Conservation (phyloP, 2,797 vertebrate species). For the Knipowitschia caucasica region DNA sequence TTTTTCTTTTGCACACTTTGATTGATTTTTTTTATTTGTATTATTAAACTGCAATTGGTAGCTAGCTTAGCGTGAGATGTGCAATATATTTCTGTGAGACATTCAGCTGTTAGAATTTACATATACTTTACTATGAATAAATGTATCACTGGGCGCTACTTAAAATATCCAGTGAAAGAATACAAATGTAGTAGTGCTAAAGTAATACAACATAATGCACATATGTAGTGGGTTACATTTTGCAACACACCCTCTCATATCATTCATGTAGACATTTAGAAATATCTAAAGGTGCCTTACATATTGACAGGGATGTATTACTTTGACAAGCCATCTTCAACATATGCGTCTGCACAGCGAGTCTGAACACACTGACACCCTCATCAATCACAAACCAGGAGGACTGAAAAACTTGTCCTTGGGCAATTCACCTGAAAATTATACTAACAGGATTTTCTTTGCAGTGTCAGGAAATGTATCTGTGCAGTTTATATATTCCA, state of each 20-base stretch:
- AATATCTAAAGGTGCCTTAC: not conserved
- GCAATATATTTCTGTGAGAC: too few relatives aligned
- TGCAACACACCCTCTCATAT: not conserved
- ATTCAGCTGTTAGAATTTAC: too few relatives aligned
- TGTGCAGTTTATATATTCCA: too few relatives aligned
- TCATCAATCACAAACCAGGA: slow-evolving; percentile 28
- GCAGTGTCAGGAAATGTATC: not conserved
- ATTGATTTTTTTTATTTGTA: too few relatives aligned
- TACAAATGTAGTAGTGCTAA: too few relatives aligned
- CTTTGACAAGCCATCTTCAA: slow-evolving; percentile 5
- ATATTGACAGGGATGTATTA: slow-evolving; percentile 12
- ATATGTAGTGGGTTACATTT: not conserved
- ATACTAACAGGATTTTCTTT: not conserved
- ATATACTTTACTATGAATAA: too few relatives aligned
- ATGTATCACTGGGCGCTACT: too few relatives aligned
- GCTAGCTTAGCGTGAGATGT: too few relatives aligned
- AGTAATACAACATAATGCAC: not conserved
- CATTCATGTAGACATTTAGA: not conserved
- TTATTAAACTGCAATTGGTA: too few relatives aligned
- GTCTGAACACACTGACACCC: slow-evolving; percentile 11
- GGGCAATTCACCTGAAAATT: slow-evolving; percentile 24
- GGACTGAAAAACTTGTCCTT: slow-evolving; percentile 16
- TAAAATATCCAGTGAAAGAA: too few relatives aligned
- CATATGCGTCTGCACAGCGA: slow-evolving; percentile 1
- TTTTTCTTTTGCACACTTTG: too few relatives aligned